These are phyloP conservation scores for Drosophila prolongata DNA, from an alignment of 2,888 invertebrate genomes.

Conservation along the genomic window DNA sequence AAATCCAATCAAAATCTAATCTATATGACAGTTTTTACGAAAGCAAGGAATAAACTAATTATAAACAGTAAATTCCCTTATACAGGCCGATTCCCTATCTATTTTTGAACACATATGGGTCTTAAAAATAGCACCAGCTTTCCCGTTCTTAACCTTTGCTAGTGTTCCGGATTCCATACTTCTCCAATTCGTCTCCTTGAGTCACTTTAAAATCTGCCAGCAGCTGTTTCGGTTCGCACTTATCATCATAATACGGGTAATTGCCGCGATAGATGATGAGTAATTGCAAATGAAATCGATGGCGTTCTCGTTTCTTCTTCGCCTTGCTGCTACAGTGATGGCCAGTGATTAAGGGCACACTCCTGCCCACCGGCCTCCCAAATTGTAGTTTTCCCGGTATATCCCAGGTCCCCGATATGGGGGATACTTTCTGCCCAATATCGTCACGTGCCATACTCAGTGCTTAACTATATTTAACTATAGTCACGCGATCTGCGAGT, in stretches of 20 bases:
- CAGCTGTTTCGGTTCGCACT: slow-evolving; percentile 48
- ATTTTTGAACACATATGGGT: not conserved
- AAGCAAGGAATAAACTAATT: not conserved
- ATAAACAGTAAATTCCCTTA: not conserved
- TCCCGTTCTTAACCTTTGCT: slow-evolving; percentile 24
- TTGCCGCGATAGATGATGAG: slow-evolving; percentile 40
- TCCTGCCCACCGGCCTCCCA: slow-evolving; percentile 8
- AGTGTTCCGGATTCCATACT: not conserved
- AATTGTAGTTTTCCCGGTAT: slow-evolving; percentile 24
- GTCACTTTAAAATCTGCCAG: slow-evolving; percentile 23
- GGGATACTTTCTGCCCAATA: slow-evolving; percentile 38
- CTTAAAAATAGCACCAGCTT: slow-evolving; percentile 9
- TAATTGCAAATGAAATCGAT: slow-evolving; percentile 37
- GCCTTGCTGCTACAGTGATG: slow-evolving; percentile 25
- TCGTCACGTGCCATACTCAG: slow-evolving; percentile 34
- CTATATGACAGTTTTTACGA: too few species aligned
- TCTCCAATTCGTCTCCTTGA: slow-evolving; percentile 29
- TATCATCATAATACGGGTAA: slow-evolving; percentile 38
- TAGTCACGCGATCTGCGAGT: slow-evolving; percentile 42
- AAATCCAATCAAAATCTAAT: too few species aligned
- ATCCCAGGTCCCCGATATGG: slow-evolving; percentile 6
- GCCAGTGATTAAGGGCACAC: slow-evolving; percentile 32
- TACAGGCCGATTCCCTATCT: not conserved
- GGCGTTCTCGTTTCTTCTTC: slow-evolving; percentile 7
- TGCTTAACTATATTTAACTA: slow-evolving; percentile 44